Percentiles rank a stretch among this genome's conserved stretches.
Evolutionary conservation across 2,797 vertebrate genomes (phyloP).

Genomic region (Leptatherina wallacei): DNA sequence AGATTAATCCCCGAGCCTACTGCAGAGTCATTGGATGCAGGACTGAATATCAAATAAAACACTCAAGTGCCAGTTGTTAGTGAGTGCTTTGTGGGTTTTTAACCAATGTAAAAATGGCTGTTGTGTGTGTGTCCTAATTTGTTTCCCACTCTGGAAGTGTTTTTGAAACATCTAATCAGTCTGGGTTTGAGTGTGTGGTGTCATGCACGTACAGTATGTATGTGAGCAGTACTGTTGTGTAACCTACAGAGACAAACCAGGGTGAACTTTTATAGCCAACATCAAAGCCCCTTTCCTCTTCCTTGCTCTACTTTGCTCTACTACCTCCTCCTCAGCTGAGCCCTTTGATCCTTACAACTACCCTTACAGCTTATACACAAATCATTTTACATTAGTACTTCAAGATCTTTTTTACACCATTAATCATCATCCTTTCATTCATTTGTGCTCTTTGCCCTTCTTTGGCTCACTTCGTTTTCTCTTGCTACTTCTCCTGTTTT

Average conservation of each 20-base stretch:
- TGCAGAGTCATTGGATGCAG: too few species aligned
- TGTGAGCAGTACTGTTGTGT: constrained; percentile 3
- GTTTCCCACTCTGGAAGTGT: background rate
- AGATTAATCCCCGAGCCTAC: too few species aligned
- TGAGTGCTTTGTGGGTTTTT: background rate
- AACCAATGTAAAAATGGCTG: background rate
- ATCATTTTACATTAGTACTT: background rate
- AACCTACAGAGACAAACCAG: constrained; percentile 22
- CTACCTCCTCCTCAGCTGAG: constrained; percentile 42
- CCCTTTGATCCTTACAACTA: constrained; percentile 25
- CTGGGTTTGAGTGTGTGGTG: background rate
- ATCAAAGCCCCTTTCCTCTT: constrained; percentile 70
- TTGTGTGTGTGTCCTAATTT: background rate
- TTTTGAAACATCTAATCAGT: constrained; percentile 1
- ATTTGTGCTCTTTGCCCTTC: constrained; percentile 5
- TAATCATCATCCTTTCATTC: background rate
- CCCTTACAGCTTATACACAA: background rate
- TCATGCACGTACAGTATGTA: background rate
- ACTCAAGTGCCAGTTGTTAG: background rate
- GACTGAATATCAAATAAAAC: too few species aligned
- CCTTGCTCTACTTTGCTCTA: constrained; percentile 20
- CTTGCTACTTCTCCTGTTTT: constrained; percentile 40
- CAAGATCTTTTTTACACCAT: constrained; percentile 1
- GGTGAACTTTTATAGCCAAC: constrained; percentile 62
- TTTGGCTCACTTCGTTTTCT: constrained; percentile 34